These are phyloP conservation scores for Temnothorax longispinosus DNA, from an alignment of 1,140 invertebrate genomes.

Conservation along the genomic window DNA sequence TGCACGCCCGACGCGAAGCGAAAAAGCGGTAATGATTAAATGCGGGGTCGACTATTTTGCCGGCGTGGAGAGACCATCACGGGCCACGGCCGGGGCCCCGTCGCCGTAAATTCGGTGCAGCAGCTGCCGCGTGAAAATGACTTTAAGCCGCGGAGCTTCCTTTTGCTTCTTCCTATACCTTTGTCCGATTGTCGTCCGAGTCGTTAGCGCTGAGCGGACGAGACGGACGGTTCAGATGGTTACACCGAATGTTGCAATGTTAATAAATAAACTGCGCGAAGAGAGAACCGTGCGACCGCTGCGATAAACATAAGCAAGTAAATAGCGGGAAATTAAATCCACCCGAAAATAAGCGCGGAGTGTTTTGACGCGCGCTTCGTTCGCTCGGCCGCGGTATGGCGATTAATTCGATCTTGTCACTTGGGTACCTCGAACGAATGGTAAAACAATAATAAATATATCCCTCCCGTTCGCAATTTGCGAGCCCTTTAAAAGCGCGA, in stretches of 20 bases:
- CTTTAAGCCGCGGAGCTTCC: constrained; percentile 1
- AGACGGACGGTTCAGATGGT: not conserved
- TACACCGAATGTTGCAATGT: not conserved
- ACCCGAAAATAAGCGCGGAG: constrained; percentile 12
- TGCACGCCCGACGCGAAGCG: constrained; percentile 38
- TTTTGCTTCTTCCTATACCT: not conserved
- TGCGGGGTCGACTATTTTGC: not conserved
- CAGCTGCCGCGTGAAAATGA: constrained; percentile 40
- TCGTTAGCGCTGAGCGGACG: not conserved
- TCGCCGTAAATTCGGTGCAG: not conserved
- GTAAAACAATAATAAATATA: constrained; percentile 47
- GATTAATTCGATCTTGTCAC: constrained; percentile 44
- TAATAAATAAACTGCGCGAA: not conserved
- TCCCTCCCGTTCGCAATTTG: constrained; percentile 15
- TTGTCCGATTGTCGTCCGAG: constrained; percentile 3
- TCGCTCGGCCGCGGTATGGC: not conserved
- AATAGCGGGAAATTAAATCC: constrained; percentile 6
- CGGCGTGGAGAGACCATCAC: not conserved
- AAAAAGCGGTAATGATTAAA: constrained; percentile 55
- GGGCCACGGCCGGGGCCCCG: too few relatives aligned
- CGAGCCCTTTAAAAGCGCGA: constrained; percentile 44
- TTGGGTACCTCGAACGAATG: not conserved
- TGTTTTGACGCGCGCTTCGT: constrained; percentile 15
- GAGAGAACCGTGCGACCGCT: not conserved
- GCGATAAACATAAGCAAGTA: not conserved